These are phyloP conservation scores for Oxyscelio sp. DNA, from an alignment of 2,888 invertebrate species.

Conservation along the genomic window DNA sequence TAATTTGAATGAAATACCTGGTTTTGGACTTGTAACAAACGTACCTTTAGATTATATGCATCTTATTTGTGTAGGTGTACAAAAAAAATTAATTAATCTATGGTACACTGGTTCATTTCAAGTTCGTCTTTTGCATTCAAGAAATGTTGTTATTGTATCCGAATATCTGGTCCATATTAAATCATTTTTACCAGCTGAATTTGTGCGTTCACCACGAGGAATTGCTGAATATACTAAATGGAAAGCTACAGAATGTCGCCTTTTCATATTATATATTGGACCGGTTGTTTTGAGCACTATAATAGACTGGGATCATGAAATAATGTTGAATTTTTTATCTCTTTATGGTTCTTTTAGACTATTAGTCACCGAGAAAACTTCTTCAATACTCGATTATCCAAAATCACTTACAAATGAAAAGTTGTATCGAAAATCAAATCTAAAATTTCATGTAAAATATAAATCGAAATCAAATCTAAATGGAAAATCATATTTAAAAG, in stretches of 20 bases:
- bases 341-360: not conserved
- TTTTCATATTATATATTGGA: slow-evolving; percentile 20
- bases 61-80: slow-evolving; percentile 4
- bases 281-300: not conserved
- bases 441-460: no score
- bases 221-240: slow-evolving; percentile 6
- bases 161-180: not conserved
- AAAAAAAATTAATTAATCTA: slow-evolving; percentile 20
- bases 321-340: slow-evolving; percentile 36
- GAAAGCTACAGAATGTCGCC: slow-evolving; percentile 28
- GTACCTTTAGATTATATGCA: slow-evolving; percentile 39
- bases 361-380: no score
- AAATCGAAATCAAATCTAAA: no score
- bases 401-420: no score
- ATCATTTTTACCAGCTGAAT: slow-evolving; percentile 10
- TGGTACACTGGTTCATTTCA: not conserved
- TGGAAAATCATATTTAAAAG: no score
- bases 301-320: not conserved
- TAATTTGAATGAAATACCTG: slow-evolving; percentile 31
- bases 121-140: not conserved
- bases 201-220: not conserved
- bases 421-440: no score
- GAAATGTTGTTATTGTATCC: not conserved
- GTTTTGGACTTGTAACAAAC: slow-evolving; percentile 24
- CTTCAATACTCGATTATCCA: no score